Base-by-base conservation (phyloP, 2,888 invertebrate genomes). In the Digitonthophagus gazella region DNA sequence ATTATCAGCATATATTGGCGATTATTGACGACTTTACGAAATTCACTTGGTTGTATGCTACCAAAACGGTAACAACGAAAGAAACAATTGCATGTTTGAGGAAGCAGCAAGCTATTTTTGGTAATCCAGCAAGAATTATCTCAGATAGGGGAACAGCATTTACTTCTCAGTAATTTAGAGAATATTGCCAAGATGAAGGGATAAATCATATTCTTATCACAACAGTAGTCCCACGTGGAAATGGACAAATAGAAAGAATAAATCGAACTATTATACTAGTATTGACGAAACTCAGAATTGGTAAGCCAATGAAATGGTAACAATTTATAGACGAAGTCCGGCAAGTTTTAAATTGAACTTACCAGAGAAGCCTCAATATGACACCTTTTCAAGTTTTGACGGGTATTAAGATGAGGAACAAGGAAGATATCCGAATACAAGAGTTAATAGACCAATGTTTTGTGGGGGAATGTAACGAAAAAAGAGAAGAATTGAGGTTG, bases 131-230 rank as follows among this genome's bases (percentile, higher is more conserved):
- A 8, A 57, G 19, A 3, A 72, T 72, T 15, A 63, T 72, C 1
- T 66, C 69, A 6, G 69, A 82, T 67, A 71, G 74, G 65, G 80
- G 81, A 2, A 74, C 81, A 1, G 81, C 83, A 2, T 83, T 79
- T 67, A 80, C 80, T 0, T 77, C 80, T 0, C 66, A 75, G 5
- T 77, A 75, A 2, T 82, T 82, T 54, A 14, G 72, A 66, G 70
- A 76, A 0, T 83, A 81, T 69, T 81, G 80, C 69, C 58, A 74
- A 6, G 73, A 74, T 1, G 78, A 81, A 71, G 73, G 72, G 0
- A 81, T 83, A 11, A 65, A 75, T 56, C 79, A 79, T 15, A 6
- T 61, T 8, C 18, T n/a, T 19, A 61, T 61, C 8, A 61, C 61
- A 8, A 61, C 71, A 5, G 69, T 66, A 5, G 58, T 63, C 4